Conservation (phyloP, 2,888 invertebrate genomes). For the Diplazon laetatorius region DNA sequence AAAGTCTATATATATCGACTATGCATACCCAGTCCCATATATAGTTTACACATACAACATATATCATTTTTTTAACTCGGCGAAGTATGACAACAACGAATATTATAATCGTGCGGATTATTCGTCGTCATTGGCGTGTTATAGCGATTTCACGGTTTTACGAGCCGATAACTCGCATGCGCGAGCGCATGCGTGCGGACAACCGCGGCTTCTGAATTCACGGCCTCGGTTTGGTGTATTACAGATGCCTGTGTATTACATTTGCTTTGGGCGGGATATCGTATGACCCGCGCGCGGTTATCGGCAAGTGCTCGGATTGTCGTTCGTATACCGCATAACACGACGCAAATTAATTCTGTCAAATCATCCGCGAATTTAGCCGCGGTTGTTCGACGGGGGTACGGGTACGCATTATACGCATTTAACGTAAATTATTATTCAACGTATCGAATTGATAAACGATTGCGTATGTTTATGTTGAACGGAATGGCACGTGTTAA, state of each 20-base stretch:
- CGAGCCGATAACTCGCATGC: too few relatives aligned
- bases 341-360: slow-evolving; percentile 52
- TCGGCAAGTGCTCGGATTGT: neutral
- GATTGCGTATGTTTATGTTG: neutral
- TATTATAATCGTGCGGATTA: too few relatives aligned
- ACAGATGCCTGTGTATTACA: neutral
- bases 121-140: too few relatives aligned
- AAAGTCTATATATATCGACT: too few relatives aligned
- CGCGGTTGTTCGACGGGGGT: too few relatives aligned
- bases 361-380: slow-evolving; percentile 53
- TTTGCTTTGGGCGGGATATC: neutral
- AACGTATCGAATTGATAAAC: neutral
- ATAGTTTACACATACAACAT: too few relatives aligned
- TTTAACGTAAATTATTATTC: neutral
- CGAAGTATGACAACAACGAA: too few relatives aligned
- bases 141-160: too few relatives aligned
- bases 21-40: too few relatives aligned
- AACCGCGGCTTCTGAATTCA: neutral
- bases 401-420: neutral
- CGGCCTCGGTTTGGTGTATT: neutral
- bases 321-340: slow-evolving; percentile 9
- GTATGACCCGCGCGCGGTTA: slow-evolving; percentile 2
- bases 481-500: too few relatives aligned
- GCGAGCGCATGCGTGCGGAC: too few relatives aligned
- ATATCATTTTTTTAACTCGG: too few relatives aligned